Percentiles rank a stretch among this genome's conserved stretches.
Conservation (phyloP, 1,140 invertebrate genomes). For the Samia ricini region DNA sequence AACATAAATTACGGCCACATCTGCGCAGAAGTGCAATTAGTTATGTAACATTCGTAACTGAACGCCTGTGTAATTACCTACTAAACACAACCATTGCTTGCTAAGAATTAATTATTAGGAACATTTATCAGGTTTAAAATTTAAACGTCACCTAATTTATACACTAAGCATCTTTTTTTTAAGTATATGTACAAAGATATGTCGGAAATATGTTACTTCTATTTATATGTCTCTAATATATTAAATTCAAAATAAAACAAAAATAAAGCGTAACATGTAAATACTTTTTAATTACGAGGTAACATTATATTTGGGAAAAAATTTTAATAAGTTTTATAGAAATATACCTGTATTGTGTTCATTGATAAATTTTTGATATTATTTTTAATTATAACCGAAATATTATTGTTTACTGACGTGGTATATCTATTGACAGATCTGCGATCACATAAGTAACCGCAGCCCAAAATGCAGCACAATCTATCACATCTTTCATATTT, state of each 20-base stretch:
- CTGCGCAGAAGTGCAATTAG: conserved; percentile 2
- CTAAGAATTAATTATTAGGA: not conserved
- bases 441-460: conserved; percentile 84
- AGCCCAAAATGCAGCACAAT: conserved; percentile 84
- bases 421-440: conserved; percentile 82
- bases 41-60: conserved; percentile 1
- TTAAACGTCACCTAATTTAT: too few species aligned
- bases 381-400: not conserved
- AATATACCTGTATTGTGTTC: too few species aligned
- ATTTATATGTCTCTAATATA: too few species aligned
- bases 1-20: not conserved
- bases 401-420: conserved; percentile 43
- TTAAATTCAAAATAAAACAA: too few species aligned
- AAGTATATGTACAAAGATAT: too few species aligned
- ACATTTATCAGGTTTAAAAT: too few species aligned
- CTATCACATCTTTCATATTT: conserved; percentile 80
- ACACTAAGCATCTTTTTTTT: too few species aligned
- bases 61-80: not conserved
- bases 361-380: not conserved
- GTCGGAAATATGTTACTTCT: too few species aligned
- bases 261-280: too few species aligned
- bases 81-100: not conserved
- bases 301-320: too few species aligned
- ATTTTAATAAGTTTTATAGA: too few species aligned
- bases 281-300: too few species aligned